Conservation (phyloP, 1,140 invertebrate genomes). For the Oreohelix idahoensis region DNA sequence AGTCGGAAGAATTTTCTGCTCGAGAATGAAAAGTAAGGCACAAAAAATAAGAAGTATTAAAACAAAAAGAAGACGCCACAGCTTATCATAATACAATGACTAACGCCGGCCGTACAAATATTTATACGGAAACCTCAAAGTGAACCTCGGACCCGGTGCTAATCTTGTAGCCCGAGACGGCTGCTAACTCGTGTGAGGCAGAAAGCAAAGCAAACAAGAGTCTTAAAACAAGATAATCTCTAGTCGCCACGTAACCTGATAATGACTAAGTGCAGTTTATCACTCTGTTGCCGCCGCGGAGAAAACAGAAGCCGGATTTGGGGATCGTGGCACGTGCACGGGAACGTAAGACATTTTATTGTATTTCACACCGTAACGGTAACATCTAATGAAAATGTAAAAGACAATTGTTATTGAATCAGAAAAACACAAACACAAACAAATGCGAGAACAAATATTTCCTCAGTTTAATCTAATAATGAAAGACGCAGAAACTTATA, state of each 20-base stretch:
- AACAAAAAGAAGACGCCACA: neutral
- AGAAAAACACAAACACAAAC: too few species aligned
- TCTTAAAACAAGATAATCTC: neutral
- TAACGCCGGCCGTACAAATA: neutral
- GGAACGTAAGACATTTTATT: too few species aligned
- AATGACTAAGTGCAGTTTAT: neutral
- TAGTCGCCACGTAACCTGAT: neutral
- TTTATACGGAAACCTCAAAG: neutral
- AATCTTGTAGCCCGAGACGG: neutral
- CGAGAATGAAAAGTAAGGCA: neutral
- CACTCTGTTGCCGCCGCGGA: neutral
- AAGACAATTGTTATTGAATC: too few species aligned
- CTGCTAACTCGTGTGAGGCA: neutral
- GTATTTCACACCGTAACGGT: too few species aligned
- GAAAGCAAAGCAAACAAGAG: neutral
- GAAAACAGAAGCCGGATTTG: neutral
- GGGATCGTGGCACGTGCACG: too few species aligned
- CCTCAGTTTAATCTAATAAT: too few species aligned
- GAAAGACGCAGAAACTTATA: too few species aligned
- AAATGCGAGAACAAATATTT: too few species aligned
- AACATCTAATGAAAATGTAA: too few species aligned
- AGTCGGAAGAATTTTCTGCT: neutral
- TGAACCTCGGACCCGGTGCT: neutral
- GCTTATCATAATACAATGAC: neutral
- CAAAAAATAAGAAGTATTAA: too few species aligned